These are phyloP conservation scores for Platalea minor DNA, from an alignment of 2,797 vertebrate genomes.

Conservation along the genomic window DNA sequence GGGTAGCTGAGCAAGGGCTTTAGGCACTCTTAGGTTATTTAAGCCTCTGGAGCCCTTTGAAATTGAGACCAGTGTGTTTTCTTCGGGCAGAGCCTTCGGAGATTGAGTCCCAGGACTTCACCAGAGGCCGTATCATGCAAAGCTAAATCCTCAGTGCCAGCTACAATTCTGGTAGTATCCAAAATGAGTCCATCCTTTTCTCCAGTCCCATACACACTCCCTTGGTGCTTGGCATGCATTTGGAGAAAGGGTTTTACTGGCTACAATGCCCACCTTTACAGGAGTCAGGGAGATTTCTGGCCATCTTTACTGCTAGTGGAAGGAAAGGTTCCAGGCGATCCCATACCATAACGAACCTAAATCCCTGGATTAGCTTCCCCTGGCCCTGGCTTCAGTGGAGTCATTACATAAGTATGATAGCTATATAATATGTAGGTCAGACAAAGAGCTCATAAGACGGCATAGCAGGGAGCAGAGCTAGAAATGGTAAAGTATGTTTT, in stretches of 20 bases:
- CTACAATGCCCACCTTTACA: neutral
- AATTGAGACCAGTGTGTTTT: neutral
- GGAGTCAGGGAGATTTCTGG: neutral
- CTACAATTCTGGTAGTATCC: neutral
- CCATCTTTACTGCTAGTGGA: neutral
- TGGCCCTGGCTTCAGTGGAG: neutral
- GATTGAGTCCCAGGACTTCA: neutral
- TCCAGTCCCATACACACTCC: neutral
- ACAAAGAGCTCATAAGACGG: neutral
- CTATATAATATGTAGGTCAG: neutral
- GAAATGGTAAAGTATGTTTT: neutral
- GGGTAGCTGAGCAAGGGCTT: neutral
- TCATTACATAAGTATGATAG: neutral
- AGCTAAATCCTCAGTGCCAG: neutral
- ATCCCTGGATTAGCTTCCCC: neutral
- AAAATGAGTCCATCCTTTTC: neutral
- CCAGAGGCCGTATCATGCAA: neutral
- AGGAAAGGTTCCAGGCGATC: neutral
- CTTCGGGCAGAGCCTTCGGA: neutral
- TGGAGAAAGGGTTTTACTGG: neutral
- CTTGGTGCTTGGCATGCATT: neutral
- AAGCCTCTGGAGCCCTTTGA: neutral
- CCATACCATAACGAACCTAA: neutral
- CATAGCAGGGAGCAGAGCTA: constrained; percentile 18
- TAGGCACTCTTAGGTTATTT: neutral